These are phyloP conservation scores for Amblyornis subalaris DNA, from an alignment of 2,113 vertebrate genomes.

Conservation along the genomic window DNA sequence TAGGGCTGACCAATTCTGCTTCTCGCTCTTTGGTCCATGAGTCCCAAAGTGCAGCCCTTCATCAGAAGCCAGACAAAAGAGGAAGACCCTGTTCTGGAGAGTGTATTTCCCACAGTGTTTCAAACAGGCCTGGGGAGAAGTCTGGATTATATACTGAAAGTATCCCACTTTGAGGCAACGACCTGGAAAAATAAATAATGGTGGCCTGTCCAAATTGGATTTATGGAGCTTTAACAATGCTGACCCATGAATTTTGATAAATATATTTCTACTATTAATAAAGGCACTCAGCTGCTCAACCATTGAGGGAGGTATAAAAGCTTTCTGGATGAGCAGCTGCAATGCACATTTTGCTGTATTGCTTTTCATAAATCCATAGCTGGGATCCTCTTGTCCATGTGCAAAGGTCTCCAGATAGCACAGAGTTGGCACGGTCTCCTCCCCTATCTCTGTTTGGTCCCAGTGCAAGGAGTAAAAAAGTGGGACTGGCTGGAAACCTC, in stretches of 20 bases:
- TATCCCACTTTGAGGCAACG: neutral
- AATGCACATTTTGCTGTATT: slow-evolving; percentile 30
- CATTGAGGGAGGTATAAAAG: slow-evolving; percentile 1
- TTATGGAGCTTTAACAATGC: slow-evolving; percentile 17
- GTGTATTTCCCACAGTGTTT: neutral
- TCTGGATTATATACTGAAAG: neutral
- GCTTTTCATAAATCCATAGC: slow-evolving; percentile 35
- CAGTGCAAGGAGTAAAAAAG: neutral
- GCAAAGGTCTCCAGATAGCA: neutral
- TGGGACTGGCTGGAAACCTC: neutral
- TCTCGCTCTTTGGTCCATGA: neutral
- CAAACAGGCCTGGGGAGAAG: neutral
- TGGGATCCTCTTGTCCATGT: neutral
- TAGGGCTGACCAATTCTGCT: neutral
- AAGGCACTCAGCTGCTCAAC: slow-evolving; percentile 12
- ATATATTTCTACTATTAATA: slow-evolving; percentile 41
- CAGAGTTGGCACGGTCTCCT: neutral
- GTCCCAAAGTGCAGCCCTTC: neutral
- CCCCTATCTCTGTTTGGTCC: neutral
- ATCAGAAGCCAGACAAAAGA: neutral
- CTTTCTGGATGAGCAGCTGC: slow-evolving; percentile 45
- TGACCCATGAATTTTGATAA: slow-evolving; percentile 45
- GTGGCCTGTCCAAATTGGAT: neutral
- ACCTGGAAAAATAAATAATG: slow-evolving; percentile 22
- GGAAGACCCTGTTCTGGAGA: neutral